Conservation (phyloP, 1,140 invertebrate genomes). For the Apolygus lucorum region DNA sequence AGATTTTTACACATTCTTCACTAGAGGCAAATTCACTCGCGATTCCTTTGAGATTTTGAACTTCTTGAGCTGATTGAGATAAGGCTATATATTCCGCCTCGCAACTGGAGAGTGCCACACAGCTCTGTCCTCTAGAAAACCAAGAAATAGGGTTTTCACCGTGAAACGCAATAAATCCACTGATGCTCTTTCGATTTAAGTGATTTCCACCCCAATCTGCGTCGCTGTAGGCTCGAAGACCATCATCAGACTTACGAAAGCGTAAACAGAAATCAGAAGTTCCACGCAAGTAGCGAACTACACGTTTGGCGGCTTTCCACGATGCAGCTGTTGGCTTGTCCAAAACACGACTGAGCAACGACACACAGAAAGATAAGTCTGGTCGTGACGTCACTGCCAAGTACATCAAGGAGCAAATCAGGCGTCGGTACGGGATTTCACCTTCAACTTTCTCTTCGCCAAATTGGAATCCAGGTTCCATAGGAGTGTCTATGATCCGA, state of each 20-base stretch:
- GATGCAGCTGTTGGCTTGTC: not conserved
- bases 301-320: not conserved
- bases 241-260: too few relatives aligned
- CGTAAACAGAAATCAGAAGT: too few relatives aligned
- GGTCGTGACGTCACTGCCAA: not conserved
- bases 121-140: not conserved
- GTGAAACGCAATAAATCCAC: not conserved
- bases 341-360: not conserved
- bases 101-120: not conserved
- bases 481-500: not conserved
- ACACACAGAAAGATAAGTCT: not conserved
- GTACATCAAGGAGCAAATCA: not conserved
- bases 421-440: not conserved
- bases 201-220: not conserved
- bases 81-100: not conserved
- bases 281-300: too few relatives aligned
- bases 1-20: not conserved
- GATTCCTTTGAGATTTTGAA: not conserved
- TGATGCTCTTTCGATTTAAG: not conserved
- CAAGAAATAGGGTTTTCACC: not conserved
- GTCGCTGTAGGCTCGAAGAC: not conserved
- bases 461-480: not conserved
- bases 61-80: not conserved
- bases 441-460: not conserved
- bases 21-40: not conserved